Evolutionary conservation across 92 coral and sea anemone genomes (phyloP).

Genomic region (Metridium senile): DNA sequence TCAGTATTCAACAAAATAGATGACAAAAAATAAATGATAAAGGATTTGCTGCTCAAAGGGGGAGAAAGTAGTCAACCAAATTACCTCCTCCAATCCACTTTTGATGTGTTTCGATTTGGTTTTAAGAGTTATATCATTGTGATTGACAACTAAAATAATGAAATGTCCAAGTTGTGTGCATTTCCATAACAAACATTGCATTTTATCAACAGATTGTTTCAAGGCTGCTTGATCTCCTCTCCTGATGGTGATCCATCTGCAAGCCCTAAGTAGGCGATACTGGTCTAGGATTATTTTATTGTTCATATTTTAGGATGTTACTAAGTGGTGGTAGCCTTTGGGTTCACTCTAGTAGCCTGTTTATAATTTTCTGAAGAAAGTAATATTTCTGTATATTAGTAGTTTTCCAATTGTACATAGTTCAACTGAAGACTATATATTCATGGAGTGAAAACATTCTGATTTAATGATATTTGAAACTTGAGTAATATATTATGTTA

Average conservation of each 20-base stretch:
- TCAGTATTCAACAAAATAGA: too few relatives aligned
- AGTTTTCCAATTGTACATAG: not conserved
- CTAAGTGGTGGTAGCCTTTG: too few relatives aligned
- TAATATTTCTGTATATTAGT: not conserved
- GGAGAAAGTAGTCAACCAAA: too few relatives aligned
- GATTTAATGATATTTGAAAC: not conserved
- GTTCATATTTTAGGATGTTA: not conserved
- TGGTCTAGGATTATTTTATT: not conserved
- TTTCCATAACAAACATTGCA: not conserved
- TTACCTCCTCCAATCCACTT: too few relatives aligned
- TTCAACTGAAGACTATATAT: not conserved
- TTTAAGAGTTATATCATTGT: too few relatives aligned
- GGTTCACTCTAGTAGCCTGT: too few relatives aligned
- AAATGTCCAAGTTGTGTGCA: not conserved
- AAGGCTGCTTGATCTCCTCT: constrained; percentile 9
- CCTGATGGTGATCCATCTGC: not conserved
- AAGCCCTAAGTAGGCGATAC: not conserved
- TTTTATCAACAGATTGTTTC: constrained; percentile 23
- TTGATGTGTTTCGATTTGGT: too few relatives aligned
- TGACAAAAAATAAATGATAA: too few relatives aligned
- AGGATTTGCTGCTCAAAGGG: too few relatives aligned
- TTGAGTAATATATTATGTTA: not conserved
- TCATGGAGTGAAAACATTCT: too few relatives aligned
- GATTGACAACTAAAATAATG: too few relatives aligned
- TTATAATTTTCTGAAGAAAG: too few relatives aligned